Evolutionary conservation across 2,797 vertebrate species (phyloP), one percentile per base, ranked within the genome.

Genomic region (Rhabdomys pumilio): DNA sequence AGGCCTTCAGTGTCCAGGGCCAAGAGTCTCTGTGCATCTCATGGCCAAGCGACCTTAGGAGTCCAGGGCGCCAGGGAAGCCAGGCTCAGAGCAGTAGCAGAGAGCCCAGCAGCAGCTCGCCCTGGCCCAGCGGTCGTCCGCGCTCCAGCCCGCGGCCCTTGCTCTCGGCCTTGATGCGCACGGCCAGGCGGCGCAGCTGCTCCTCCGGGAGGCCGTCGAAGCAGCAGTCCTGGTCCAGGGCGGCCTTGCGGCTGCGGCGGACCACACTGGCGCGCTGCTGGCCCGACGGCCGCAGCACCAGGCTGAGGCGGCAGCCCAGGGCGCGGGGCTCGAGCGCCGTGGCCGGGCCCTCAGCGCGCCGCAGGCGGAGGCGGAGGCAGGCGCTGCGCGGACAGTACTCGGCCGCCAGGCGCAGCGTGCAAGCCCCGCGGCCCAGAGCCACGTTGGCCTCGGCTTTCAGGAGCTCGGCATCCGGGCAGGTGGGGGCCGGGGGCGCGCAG

Each of bases 221-320:
- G 98, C 99, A 99, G 97, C 99, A 99, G 98, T 99, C 99, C 98
- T 99, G 99, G 75, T 99, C 99, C 93, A 99, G 99, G 96, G 99
- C 99, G 0, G 99, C 99, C 99, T 99, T 89, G 99, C 98, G 1
- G 99, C 99, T 99, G 94, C 98, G 99, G 96, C 99, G 98, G 94
- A 99, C 99, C 88, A 99, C 98, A 0, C 99, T 99, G 98, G 99
- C 99, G 90, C 99, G 99, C 88, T 99, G 99, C 97, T 99, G 83
- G 98, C 99, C 99, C 0, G 99, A 98, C 3, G 97, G 92, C 96
- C 98, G 94, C 76, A 99, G 98, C 6, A 99, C 98, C 75, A 99
- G 98, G 96, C 99, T 99, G 88, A 99, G 94, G 1, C 99, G 99
- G 98, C 99, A 99, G 98, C 99, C 99, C 11, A 99, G 99, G 93